These are phyloP conservation scores for Asbolus verrucosus DNA, from an alignment of 1,140 invertebrate genomes.

Conservation along the genomic window DNA sequence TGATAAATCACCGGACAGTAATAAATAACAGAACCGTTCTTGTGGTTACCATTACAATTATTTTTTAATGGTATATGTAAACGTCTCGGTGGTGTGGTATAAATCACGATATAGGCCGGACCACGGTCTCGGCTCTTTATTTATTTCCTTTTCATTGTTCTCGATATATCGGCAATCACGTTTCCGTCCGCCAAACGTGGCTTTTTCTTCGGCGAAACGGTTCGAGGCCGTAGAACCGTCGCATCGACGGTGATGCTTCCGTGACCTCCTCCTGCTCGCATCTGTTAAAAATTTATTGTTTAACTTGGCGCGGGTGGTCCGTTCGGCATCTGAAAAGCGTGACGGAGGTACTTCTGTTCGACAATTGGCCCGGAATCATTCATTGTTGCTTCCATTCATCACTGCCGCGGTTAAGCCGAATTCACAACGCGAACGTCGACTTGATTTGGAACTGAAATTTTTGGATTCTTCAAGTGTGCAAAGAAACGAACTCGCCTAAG, in stretches of 20 bases:
- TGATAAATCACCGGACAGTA: conserved; percentile 3
- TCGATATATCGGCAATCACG: neutral
- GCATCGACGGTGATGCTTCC: no score
- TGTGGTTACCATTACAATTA: conserved; percentile 8
- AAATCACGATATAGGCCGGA: neutral
- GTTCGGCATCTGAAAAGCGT: neutral
- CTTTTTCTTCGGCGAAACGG: neutral
- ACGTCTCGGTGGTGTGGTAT: conserved; percentile 1
- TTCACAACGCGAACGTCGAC: neutral
- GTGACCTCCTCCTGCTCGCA: no score
- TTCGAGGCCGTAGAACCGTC: no score
- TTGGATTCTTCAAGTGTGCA: no score
- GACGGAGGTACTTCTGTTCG: neutral
- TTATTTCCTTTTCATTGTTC: neutral
- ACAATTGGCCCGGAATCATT: neutral
- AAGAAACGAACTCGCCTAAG: no score
- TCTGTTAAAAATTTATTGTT: no score
- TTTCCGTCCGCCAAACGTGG: neutral
- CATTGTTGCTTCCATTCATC: neutral
- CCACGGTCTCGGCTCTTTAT: neutral
- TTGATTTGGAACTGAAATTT: no score
- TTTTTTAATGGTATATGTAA: conserved; percentile 9
- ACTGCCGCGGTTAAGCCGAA: neutral
- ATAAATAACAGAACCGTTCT: conserved; percentile 2
- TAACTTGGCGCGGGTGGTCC: no score